Evolutionary conservation across 1,140 invertebrate genomes (phyloP), one percentile per base, ranked within the genome.

Genomic region (Nixonia krombeini): DNA sequence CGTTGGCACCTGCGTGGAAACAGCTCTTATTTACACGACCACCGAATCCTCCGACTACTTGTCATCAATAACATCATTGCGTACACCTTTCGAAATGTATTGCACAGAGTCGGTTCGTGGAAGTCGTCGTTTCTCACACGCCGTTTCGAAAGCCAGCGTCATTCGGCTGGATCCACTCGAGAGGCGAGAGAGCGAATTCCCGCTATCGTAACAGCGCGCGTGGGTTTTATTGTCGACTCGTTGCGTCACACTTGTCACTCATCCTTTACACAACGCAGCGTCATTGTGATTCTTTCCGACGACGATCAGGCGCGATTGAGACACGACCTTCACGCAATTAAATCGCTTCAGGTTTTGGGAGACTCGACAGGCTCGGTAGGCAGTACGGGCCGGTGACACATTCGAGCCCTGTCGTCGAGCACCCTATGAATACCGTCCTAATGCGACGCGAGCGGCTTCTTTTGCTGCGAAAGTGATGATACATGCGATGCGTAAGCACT

Each of bases 271-370:
- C 41, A 62, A 52, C 44, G 62, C 45, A 67, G 51, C 59, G 47
- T 74, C 63, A 71, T 70, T 70, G 57, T 73, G 50, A 37, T 68
- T 59, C 7, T 38, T n/a, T n/a, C n/a, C 51, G 49, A 74, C 70
- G 72, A 78, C 74, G 77, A 70, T 73, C 74, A 59, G 37, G 59
- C 44, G 62, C 69, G 70, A 78, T 78, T 72, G 71, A 79, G 69
- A 42, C 55, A 47, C 63, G 77, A 73, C 81, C 78, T 82, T 82
- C 72, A 74, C 72, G 78, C 74, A 81, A 81, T 83, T 79, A 83
- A 80, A 72, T 64, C 68, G 68, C 67, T 80, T 80, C 68, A 79
- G 57, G 53, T 77, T 74, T 66, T 63, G 49, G 33, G 29, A 49
- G 59, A 50, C 41, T 72, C 61, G 40, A 23, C 3, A 23, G 38